Base-by-base conservation (phyloP, 2,113 vertebrate genomes). In the Ellobius talpinus region DNA sequence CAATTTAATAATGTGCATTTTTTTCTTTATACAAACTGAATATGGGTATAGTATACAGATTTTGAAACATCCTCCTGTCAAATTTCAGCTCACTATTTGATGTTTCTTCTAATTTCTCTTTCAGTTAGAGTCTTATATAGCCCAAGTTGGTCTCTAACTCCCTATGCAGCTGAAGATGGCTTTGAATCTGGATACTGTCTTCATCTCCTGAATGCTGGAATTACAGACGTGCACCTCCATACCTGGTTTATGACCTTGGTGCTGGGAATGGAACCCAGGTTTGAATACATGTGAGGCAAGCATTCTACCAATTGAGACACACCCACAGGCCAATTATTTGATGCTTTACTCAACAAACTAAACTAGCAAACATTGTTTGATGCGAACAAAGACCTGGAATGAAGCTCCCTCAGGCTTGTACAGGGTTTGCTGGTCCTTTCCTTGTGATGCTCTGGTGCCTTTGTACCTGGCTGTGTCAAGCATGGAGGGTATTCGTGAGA, bases 51-150 rank as follows among this genome's bases (percentile, higher is more conserved):
- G 0, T 88, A 31, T 52, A 36, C 63, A 97, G 82, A 94, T 78
- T 98, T 95, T 36, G 88, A 98, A 97, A 94, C 70, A 76, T 92
- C 98, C 97, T 97, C 5, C 31, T 52, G 39, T 96, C 87, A 98
- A 96, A 96, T 95, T 97, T 97, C 86, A 97, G 94, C 94, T 95
- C 89, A 98, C 97, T 97, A 96, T 98, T 97, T 96, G 97, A 93
- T 89, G 66, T 47, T 36, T 47, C 13, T 65, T 58, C 6, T 21
- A 4, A 23, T 66, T 86, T 85, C 63, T 63, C n/a, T 42, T 79
- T 33, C 24, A 85, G 39, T 66, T 5, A 66, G 24, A 65, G 17
- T 86, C 17, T 86, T 66, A 47, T 31, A 23, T 42, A 63, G n/a
- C n/a, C 39, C 9, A 65, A 5, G 29, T 45, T 45, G 26, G n/a